Evolutionary conservation across 2,113 vertebrate genomes (phyloP).

Genomic region (Falco punctatus): DNA sequence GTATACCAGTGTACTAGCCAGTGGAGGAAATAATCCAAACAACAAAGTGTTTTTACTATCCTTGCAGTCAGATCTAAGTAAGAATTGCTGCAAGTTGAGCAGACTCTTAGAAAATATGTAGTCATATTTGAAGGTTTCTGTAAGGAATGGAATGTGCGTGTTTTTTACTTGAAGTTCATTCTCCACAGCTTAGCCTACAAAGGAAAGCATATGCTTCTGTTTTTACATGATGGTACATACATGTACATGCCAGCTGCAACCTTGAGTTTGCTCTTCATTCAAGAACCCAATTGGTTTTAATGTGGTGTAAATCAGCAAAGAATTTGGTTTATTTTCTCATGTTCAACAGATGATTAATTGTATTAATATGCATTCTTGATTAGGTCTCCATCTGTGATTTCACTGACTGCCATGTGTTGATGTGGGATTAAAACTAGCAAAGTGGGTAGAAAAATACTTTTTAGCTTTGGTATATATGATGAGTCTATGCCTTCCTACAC

Average conservation of each 20-base stretch:
- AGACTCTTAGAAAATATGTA: neutral
- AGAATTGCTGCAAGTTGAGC: neutral
- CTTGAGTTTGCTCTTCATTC: neutral
- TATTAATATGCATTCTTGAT: neutral
- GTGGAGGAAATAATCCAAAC: neutral
- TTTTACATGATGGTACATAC: neutral
- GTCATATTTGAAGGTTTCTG: neutral
- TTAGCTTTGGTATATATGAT: neutral
- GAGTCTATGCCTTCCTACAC: neutral
- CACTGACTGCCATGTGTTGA: neutral
- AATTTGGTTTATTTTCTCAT: neutral
- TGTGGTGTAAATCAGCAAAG: neutral
- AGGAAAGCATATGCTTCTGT: accelerated
- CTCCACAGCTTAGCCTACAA: neutral
- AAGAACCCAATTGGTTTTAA: neutral
- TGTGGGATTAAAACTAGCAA: neutral
- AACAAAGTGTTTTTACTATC: neutral
- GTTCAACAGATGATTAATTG: neutral
- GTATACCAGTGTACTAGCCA: neutral
- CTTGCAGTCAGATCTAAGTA: neutral
- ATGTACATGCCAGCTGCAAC: neutral
- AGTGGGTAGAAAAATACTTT: neutral
- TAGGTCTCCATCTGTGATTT: neutral
- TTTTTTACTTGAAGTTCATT: neutral
- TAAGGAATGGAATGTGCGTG: neutral